A percentile compares a stretch with the other conserved stretches of the same genome.
phyloP scores from a whole-genome alignment of 2,113 vertebrate genomes.

The Marcusenius ussheri region DNA sequence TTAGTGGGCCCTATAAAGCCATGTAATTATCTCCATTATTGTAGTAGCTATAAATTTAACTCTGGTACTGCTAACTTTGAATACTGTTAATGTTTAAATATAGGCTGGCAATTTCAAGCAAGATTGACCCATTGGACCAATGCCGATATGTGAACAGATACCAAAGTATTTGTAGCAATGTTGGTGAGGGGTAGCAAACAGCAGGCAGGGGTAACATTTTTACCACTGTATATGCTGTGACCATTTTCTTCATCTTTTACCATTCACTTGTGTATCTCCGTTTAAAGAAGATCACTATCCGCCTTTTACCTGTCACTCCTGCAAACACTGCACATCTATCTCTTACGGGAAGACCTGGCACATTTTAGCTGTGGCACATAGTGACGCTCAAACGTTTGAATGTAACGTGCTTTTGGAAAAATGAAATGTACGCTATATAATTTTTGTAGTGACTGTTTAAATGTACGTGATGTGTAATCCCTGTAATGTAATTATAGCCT shows the following conservation, averaged over 20 bases:
- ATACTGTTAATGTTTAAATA: background rate
- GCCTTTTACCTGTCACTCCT: background rate
- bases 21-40: background rate
- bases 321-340: background rate
- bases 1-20: background rate
- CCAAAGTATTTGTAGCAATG: background rate
- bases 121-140: background rate
- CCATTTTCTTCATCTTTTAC: background rate
- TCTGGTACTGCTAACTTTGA: background rate
- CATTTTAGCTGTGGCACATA: background rate
- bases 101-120: background rate
- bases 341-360: background rate
- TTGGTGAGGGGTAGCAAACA: no score
- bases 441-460: background rate
- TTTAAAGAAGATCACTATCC: background rate
- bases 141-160: background rate
- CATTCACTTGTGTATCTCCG: background rate
- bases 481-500: background rate
- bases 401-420: background rate
- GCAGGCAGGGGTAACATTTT: background rate
- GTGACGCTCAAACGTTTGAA: background rate
- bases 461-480: background rate
- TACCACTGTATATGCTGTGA: background rate
- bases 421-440: background rate
- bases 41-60: background rate